A percentile compares a stretch with the other conserved stretches of the same genome.
Evolutionary conservation across 2,113 vertebrate genomes (phyloP).

Genomic region (Pangasianodon hypophthalmus): DNA sequence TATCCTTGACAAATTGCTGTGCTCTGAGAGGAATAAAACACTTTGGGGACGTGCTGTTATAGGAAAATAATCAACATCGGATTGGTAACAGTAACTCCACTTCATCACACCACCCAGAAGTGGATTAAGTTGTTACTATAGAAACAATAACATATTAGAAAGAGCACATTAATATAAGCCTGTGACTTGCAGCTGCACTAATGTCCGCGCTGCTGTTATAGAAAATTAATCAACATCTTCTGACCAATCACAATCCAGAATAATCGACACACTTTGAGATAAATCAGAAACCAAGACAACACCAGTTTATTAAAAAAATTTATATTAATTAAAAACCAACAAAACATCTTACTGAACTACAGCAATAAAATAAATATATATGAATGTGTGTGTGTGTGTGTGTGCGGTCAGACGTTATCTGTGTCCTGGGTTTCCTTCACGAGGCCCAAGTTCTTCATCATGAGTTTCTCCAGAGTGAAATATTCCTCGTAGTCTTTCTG

Average conservation of each 20-base stretch:
- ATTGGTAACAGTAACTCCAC: too few species aligned
- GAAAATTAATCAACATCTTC: background rate
- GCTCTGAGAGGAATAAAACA: background rate
- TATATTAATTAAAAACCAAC: background rate
- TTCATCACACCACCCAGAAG: too few species aligned
- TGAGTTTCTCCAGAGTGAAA: slow-evolving; percentile 66
- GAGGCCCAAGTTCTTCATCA: slow-evolving; percentile 64
- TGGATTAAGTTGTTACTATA: too few species aligned
- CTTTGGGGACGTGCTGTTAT: background rate
- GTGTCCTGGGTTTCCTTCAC: slow-evolving; percentile 42
- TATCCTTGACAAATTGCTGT: background rate
- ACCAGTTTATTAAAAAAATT: background rate
- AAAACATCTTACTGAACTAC: background rate
- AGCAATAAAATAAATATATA: background rate
- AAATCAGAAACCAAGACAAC: background rate
- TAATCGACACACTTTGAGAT: background rate
- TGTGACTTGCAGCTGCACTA: too few species aligned
- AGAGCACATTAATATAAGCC: too few species aligned
- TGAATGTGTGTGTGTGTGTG: background rate
- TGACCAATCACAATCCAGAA: background rate
- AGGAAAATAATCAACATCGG: background rate
- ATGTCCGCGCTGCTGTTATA: background rate
- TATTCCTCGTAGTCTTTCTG: slow-evolving; percentile 62
- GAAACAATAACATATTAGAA: too few species aligned
- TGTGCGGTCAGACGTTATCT: background rate